Conservation (phyloP, 2,797 vertebrate species). For the Myripristis murdjan region DNA sequence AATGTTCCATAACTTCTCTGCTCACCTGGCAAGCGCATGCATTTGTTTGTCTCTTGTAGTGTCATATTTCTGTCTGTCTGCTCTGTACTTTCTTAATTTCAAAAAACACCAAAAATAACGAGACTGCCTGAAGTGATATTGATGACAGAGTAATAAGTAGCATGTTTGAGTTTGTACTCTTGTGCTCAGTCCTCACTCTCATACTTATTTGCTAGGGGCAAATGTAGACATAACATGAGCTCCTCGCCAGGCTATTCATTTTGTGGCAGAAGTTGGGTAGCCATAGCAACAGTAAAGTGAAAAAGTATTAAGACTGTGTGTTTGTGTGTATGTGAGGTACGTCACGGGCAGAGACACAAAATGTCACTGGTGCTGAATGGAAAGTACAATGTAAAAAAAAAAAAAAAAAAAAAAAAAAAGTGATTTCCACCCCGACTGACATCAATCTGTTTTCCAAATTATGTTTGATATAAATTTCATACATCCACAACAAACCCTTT, state of each 20-base stretch:
- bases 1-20: no score
- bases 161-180: neutral
- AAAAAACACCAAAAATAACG: no score
- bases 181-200: neutral
- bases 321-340: conserved; percentile 7
- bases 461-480: no score
- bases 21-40: neutral
- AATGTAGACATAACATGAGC: neutral
- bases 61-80: no score
- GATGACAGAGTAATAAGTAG: neutral
- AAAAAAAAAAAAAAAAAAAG: no score
- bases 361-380: no score
- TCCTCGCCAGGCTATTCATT: conserved; percentile 6
- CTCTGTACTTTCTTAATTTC: no score
- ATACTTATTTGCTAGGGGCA: conserved; percentile 1
- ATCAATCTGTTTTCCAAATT: no score
- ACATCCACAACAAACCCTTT: no score
- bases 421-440: no score
- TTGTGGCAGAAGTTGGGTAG: conserved; percentile 8
- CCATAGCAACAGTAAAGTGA: conserved; percentile 21
- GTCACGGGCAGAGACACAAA: no score
- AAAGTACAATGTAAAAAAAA: no score
- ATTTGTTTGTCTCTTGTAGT: neutral
- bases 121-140: neutral
- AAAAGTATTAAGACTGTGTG: neutral